phyloP scores from a whole-genome alignment of 2,888 invertebrate species.

The Notocelia uddmanniana region DNA sequence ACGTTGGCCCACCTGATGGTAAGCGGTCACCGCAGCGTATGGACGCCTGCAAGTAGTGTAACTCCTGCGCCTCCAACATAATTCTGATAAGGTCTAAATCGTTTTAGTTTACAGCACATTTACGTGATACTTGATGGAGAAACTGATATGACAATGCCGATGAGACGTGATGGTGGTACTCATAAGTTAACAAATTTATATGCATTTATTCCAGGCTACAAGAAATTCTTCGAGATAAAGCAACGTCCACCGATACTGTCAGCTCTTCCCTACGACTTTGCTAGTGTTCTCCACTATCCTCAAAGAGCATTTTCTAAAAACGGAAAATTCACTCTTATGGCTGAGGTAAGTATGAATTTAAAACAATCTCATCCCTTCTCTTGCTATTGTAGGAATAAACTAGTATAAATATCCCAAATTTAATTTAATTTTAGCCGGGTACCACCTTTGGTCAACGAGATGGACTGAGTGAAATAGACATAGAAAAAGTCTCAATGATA shows the following conservation, averaged over 20 bases:
- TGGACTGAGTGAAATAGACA: slow-evolving; percentile 70
- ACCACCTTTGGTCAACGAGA: slow-evolving; percentile 74
- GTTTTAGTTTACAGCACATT: too few relatives aligned
- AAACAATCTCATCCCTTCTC: not conserved
- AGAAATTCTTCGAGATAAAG: slow-evolving; percentile 87
- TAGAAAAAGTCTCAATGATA: slow-evolving; percentile 68
- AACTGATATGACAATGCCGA: too few relatives aligned
- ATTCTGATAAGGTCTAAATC: too few relatives aligned
- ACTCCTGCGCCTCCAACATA: too few relatives aligned
- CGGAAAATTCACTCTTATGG: slow-evolving; percentile 88
- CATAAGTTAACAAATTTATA: not conserved
- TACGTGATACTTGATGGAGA: too few relatives aligned
- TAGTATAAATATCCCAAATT: not conserved
- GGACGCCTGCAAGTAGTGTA: too few relatives aligned
- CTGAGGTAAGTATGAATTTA: slow-evolving; percentile 80
- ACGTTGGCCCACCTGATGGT: too few relatives aligned
- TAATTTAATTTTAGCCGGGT: slow-evolving; percentile 54
- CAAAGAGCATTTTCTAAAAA: slow-evolving; percentile 90
- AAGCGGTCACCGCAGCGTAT: too few relatives aligned
- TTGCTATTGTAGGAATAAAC: not conserved
- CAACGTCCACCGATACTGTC: slow-evolving; percentile 48
- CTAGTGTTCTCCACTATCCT: slow-evolving; percentile 93
- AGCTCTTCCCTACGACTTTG: slow-evolving; percentile 87
- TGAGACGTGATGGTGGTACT: too few relatives aligned
- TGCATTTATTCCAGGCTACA: slow-evolving; percentile 78